Percentiles rank a stretch among this genome's conserved stretches.
phyloP scores from a whole-genome alignment of 2,113 vertebrate genomes.

The Calidris pygmaea region DNA sequence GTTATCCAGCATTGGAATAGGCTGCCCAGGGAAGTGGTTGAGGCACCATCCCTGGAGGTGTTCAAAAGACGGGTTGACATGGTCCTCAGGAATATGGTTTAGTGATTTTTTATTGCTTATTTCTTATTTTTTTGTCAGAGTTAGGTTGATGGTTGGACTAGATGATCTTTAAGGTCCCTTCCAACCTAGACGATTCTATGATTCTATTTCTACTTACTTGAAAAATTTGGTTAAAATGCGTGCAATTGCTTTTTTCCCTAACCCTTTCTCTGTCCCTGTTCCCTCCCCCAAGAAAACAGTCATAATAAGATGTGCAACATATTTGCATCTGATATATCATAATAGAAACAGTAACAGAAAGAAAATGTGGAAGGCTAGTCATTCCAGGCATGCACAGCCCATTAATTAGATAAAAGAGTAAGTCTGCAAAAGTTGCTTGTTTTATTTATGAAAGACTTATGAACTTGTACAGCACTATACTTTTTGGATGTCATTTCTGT shows the following conservation, averaged over 20 bases:
- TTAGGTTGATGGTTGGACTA: no score
- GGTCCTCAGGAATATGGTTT: no score
- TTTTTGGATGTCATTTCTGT: conserved; percentile 3
- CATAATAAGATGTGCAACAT: not conserved
- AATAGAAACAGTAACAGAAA: not conserved
- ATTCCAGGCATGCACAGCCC: not conserved
- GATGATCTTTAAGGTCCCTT: no score
- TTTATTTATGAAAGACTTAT: conserved; percentile 20
- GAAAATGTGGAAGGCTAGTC: not conserved
- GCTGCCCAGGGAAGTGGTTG: no score
- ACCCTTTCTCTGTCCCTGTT: no score
- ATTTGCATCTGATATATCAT: not conserved
- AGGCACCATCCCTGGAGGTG: no score
- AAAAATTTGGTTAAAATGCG: not conserved
- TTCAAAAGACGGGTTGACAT: no score
- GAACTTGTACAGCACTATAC: not conserved
- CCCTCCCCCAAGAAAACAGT: not conserved
- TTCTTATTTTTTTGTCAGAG: no score
- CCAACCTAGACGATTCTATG: no score
- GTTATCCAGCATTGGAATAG: no score
- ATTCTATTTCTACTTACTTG: not conserved
- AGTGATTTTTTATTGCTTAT: no score
- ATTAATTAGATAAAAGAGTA: conserved; percentile 25
- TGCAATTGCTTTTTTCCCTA: not conserved
- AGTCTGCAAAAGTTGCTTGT: not conserved